Conservation (phyloP, 2,113 vertebrate genomes). For the Myotis lucifugus region DNA sequence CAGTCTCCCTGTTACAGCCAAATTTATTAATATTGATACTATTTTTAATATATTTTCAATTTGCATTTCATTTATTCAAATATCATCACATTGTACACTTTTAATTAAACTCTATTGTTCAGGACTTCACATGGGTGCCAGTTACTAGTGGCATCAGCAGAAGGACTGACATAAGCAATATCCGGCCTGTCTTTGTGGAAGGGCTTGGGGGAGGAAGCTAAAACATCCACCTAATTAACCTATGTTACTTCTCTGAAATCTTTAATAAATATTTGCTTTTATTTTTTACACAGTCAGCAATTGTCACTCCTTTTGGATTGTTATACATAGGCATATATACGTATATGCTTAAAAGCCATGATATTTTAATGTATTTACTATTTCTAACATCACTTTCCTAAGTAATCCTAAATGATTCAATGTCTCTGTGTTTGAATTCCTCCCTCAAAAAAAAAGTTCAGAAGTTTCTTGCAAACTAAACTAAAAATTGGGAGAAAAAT, state of each 20-base stretch:
- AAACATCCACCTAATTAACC: neutral
- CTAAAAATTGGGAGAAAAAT: neutral
- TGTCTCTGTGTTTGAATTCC: neutral
- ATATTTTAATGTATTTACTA: neutral
- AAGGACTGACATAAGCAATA: conserved; percentile 8
- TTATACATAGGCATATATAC: neutral
- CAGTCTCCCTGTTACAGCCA: conserved; percentile 18
- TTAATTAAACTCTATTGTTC: conserved; percentile 66
- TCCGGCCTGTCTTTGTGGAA: neutral
- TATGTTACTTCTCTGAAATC: neutral
- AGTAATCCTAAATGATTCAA: neutral
- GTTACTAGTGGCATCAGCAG: conserved; percentile 35
- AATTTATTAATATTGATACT: conserved; percentile 62
- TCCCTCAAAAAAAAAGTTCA: neutral
- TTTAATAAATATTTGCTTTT: neutral
- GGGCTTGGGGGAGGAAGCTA: neutral
- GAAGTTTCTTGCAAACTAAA: neutral
- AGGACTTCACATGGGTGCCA: conserved; percentile 52
- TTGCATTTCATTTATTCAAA: conserved; percentile 76
- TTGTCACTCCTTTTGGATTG: neutral
- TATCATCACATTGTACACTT: conserved; percentile 8
- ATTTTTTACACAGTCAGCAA: neutral
- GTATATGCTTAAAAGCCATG: neutral
- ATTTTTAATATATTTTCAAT: conserved; percentile 65
- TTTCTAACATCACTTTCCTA: neutral